Evolutionary conservation across 2,113 vertebrate species (phyloP), one percentile per base, ranked within the genome.

Genomic region (Pterocles orientalis): DNA sequence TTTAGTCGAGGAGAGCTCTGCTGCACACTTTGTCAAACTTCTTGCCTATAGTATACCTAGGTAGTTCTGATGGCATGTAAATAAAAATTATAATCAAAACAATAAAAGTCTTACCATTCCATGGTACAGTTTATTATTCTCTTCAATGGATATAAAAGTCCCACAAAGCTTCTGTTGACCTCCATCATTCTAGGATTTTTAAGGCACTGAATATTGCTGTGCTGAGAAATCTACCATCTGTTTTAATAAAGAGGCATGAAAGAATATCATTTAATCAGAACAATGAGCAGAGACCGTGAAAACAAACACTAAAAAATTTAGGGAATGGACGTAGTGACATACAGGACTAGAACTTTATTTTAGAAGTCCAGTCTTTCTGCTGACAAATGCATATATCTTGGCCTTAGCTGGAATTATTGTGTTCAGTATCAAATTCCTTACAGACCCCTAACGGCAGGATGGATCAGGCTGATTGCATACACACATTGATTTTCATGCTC

Each of bases 401-500:
- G 7, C 57, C 45, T 92, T 60, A 23, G 21, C 19, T 88, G 47
- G 20, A 76, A 88, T 85, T 70, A 41, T 16, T 76, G 4, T 43
- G 33, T 82, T 12, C 45, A 66, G 45, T 47, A 78, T 39, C 33
- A 94, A 77, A 95, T 58, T 85, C 71, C 58, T 80, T 82, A 85
- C 45, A 87, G 16, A 62, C 10, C 3, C 51, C 86, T 33, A 86
- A 72, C 1, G 81, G 36, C 41, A 91, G 34, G 56, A 94, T 85
- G 34, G 56, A 94, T 85, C 57, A 53, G 50, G 45, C 8, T 85
- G 86, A 79, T 41, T 89, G 70, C 31, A 85, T 87, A 84, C 53
- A 82, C 33, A 68, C 41, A 85, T 48, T 69, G 78, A 94, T 95
- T 95, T 95, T 92, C 54, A 58, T 82, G 70, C 78, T 80, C 34